A percentile compares a stretch with the other conserved stretches of the same genome.
Conservation (phyloP, 1,140 invertebrate genomes). For the Nasonia vitripennis region DNA sequence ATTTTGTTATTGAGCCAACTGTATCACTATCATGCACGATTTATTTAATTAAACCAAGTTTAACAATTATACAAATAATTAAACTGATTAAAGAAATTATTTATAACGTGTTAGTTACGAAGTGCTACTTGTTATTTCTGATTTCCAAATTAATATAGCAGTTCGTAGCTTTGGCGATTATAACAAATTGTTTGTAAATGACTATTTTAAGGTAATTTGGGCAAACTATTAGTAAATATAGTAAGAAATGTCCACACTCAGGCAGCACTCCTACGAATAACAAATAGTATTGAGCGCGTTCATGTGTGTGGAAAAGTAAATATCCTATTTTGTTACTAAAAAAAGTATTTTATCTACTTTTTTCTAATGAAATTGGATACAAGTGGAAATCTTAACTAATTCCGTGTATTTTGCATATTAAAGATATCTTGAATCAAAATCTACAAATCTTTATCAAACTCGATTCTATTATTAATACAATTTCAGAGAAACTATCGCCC, state of each 20-base stretch:
- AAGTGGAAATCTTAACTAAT: slow-evolving; percentile 9
- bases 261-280: slow-evolving; percentile 62
- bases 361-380: background rate
- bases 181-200: no score
- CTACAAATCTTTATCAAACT: background rate
- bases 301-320: slow-evolving; percentile 66
- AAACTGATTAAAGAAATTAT: no score
- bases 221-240: background rate
- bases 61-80: no score
- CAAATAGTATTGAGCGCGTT: slow-evolving; percentile 61
- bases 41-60: no score
- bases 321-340: slow-evolving; percentile 46
- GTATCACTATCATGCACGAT: no score
- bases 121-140: no score
- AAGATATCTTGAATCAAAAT: background rate
- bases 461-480: background rate
- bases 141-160: no score
- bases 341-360: background rate
- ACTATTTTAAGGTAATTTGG: no score
- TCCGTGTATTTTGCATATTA: background rate
- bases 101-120: no score
- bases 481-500: slow-evolving; percentile 95
- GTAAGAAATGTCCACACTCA: slow-evolving; percentile 57
- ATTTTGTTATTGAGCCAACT: no score
- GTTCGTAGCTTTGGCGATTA: no score